Percentiles rank a stretch among this genome's conserved stretches.
Conservation (phyloP, 2,113 vertebrate genomes). For the Ptilorrhoa leucosticta region DNA sequence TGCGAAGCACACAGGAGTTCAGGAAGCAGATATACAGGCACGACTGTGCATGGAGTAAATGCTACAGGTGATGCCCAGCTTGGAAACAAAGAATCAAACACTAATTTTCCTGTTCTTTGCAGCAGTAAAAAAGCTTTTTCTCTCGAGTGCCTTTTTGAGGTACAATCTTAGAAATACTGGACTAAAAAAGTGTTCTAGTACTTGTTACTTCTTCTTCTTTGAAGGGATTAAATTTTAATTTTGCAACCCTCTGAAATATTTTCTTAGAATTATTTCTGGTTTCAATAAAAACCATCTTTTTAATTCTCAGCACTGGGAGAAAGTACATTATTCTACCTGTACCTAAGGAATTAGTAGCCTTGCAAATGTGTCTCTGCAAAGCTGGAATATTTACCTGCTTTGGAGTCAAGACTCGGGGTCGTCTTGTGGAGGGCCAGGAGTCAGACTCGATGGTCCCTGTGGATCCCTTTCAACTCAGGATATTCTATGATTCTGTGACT, state of each 20-base stretch:
- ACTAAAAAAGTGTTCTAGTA: neutral
- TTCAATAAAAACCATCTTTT: neutral
- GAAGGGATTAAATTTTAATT: neutral
- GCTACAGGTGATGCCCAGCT: neutral
- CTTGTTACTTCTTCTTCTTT: neutral
- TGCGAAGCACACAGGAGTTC: fast-evolving
- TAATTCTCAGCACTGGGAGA: neutral
- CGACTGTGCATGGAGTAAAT: neutral
- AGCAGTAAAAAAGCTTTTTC: neutral
- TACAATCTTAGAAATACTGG: neutral
- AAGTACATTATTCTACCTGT: neutral
- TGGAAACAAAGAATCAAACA: neutral
- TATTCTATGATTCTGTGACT: neutral
- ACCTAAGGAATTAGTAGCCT: neutral
- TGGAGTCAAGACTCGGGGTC: neutral
- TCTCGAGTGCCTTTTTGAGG: neutral
- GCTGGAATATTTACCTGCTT: neutral
- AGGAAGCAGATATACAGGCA: neutral
- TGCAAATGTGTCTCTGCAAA: neutral
- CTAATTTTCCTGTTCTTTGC: neutral
- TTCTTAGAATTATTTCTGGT: neutral
- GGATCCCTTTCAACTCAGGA: neutral
- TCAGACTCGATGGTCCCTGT: fast-evolving
- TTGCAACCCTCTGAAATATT: neutral
- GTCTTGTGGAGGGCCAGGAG: neutral